These are phyloP conservation scores for Elmis aenea DNA, from an alignment of 2,888 invertebrate species.

Conservation along the genomic window DNA sequence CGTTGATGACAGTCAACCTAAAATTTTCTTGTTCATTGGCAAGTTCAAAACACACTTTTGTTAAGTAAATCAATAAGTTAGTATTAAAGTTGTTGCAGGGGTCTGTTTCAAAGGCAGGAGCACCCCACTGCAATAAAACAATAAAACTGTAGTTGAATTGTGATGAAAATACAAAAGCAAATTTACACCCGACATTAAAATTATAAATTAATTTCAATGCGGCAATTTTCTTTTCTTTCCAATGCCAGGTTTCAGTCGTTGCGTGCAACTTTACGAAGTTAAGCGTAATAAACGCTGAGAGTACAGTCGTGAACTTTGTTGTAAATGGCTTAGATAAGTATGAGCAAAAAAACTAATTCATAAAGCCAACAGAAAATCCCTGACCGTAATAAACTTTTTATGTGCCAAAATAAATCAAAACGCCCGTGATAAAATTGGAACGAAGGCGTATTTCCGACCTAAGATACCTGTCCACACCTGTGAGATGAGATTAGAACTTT, in stretches of 20 bases:
- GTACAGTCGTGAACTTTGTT: slow-evolving; percentile 20
- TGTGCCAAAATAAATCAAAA: slow-evolving; percentile 32
- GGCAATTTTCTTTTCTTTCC: slow-evolving; percentile 7
- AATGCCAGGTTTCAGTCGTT: no score
- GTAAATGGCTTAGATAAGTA: slow-evolving; percentile 27
- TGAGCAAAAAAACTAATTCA: slow-evolving; percentile 33
- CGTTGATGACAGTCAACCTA: no score
- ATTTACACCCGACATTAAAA: slow-evolving; percentile 10
- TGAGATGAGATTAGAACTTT: slow-evolving; percentile 18
- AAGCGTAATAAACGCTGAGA: slow-evolving; percentile 10
- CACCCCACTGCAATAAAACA: not conserved
- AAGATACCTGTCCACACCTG: slow-evolving; percentile 15
- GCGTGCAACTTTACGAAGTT: slow-evolving; percentile 11
- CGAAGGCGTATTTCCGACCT: slow-evolving; percentile 9
- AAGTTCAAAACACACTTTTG: no score
- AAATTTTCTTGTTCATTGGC: no score
- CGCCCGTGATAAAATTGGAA: slow-evolving; percentile 28
- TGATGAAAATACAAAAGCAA: no score
- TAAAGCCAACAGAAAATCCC: slow-evolving; percentile 30
- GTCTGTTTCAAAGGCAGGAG: no score
- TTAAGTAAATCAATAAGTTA: no score
- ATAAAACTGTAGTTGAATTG: no score
- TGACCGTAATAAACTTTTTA: slow-evolving; percentile 36
- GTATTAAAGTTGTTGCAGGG: no score
- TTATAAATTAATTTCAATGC: slow-evolving; percentile 14